phyloP scores from a whole-genome alignment of 2,797 vertebrate genomes.

The Sarcoramphus papa region DNA sequence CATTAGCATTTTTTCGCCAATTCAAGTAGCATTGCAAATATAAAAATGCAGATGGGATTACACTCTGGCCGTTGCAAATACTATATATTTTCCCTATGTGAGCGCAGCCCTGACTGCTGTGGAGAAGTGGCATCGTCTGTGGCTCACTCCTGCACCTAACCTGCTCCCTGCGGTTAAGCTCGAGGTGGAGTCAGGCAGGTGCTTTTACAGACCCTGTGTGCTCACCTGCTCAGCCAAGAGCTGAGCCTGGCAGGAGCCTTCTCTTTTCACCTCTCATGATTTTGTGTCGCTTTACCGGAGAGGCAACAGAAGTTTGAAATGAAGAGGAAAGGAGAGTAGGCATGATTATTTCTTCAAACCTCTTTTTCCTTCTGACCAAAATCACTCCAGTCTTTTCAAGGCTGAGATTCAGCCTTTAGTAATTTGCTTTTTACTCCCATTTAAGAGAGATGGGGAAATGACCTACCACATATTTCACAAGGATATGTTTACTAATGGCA shows the following conservation, averaged over 20 bases:
- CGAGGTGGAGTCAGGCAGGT: background rate
- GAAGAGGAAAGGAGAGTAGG: background rate
- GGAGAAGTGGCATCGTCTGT: background rate
- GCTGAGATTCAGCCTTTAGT: background rate
- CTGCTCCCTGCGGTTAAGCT: background rate
- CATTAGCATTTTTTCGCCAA: background rate
- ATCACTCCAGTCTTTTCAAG: background rate
- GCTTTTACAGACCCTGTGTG: background rate
- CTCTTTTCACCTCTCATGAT: background rate
- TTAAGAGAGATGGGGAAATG: background rate
- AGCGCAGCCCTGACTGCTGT: background rate
- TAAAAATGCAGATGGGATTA: background rate
- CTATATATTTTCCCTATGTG: background rate
- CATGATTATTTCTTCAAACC: background rate
- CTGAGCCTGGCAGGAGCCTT: background rate
- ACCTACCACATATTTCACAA: background rate
- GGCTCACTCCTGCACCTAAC: background rate
- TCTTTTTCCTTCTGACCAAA: background rate
- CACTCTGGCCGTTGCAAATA: background rate
- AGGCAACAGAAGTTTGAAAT: background rate
- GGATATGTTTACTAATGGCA: background rate
- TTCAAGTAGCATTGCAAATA: background rate
- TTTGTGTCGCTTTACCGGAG: background rate
- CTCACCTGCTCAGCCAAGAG: background rate
- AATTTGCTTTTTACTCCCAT: background rate